A percentile compares a stretch with the other conserved stretches of the same genome.
These are phyloP conservation scores for Polydesmus complanatus DNA, from an alignment of 2,888 invertebrate species.

Conservation along the genomic window DNA sequence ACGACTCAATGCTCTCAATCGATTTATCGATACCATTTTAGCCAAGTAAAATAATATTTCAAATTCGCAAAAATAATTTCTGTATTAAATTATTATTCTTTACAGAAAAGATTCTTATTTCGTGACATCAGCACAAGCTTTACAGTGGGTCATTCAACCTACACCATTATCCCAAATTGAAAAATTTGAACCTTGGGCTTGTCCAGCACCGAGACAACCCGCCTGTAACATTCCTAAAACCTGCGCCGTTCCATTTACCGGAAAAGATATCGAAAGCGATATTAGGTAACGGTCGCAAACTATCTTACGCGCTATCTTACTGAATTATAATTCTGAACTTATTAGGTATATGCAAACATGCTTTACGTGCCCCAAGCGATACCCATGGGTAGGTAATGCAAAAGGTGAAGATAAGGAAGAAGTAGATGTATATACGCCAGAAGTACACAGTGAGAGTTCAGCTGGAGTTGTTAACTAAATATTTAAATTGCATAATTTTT, in stretches of 20 bases:
- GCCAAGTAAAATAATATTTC: conserved; percentile 52
- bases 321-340: conserved; percentile 6
- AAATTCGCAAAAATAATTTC: background rate
- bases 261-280: conserved; percentile 50
- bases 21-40: conserved; percentile 69
- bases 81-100: conserved; percentile 19
- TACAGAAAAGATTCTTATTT: conserved; percentile 71
- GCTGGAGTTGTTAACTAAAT: background rate
- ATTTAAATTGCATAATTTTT: too few relatives aligned
- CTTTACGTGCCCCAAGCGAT: conserved; percentile 64
- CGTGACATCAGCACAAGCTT: conserved; percentile 71
- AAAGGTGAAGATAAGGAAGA: conserved; percentile 65
- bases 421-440: conserved; percentile 65
- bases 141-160: conserved; percentile 82
- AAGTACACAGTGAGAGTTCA: conserved; percentile 26
- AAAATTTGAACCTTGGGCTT: conserved; percentile 68
- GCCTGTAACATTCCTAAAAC: conserved; percentile 69
- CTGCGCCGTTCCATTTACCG: conserved; percentile 66
- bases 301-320: background rate
- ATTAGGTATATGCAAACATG: conserved; percentile 72
- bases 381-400: conserved; percentile 79
- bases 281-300: conserved; percentile 39
- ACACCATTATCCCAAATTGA: conserved; percentile 50
- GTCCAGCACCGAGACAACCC: conserved; percentile 54
- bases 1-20: conserved; percentile 61